Conservation (phyloP, 2,797 vertebrate genomes). For the Gallinago stenura region DNA sequence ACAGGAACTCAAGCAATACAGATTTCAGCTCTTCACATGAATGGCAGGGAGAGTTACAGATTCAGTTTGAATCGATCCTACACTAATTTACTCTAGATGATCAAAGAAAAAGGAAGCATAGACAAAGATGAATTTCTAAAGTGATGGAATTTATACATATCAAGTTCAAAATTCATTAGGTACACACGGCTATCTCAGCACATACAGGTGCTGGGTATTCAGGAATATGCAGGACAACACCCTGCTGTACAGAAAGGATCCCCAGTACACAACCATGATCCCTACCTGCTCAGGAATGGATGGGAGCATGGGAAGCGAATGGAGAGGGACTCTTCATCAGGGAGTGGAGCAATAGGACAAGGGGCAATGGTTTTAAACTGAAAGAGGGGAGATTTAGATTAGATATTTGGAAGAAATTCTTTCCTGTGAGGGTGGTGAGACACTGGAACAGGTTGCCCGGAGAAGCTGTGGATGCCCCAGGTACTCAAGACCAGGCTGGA, state of each 20-base stretch:
- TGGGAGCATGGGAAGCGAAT: background rate
- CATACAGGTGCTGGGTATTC: too few species aligned
- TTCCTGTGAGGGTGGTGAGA: background rate
- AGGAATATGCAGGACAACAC: background rate
- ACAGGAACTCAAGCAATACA: conserved; percentile 55
- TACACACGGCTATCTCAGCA: background rate
- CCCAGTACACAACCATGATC: rapidly evolving
- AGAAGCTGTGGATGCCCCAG: background rate
- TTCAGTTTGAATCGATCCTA: background rate
- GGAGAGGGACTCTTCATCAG: background rate
- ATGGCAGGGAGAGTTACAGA: conserved; percentile 8
- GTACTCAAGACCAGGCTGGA: background rate
- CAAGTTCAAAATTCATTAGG: background rate
- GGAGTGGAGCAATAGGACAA: background rate
- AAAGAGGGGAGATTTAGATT: background rate
- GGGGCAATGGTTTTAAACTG: background rate
- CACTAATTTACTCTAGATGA: background rate
- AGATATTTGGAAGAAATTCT: background rate
- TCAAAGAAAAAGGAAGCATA: background rate
- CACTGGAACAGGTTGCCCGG: background rate
- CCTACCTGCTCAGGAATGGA: background rate
- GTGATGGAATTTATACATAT: background rate
- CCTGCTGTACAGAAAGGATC: background rate
- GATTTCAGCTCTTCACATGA: conserved; percentile 47
- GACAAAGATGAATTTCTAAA: background rate